phyloP scores from a whole-genome alignment of 2,797 vertebrate genomes.

The Pipistrellus pipistrellus region DNA sequence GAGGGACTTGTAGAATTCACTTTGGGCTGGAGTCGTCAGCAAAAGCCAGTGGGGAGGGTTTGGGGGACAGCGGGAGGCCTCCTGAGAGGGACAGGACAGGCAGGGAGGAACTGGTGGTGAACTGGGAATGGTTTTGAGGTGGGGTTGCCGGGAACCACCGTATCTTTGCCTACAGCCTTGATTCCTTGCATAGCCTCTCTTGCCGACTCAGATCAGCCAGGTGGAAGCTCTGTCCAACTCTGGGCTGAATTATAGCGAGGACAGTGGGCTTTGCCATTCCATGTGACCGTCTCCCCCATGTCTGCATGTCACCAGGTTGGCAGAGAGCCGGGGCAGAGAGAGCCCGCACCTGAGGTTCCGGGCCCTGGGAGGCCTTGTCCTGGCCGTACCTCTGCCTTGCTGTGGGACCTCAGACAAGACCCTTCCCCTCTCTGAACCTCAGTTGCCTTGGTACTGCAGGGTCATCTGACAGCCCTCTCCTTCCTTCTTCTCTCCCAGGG shows the following conservation, averaged over 20 bases:
- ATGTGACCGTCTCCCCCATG: neutral
- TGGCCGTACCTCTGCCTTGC: neutral
- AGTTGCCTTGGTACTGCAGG: neutral
- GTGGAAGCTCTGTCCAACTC: neutral
- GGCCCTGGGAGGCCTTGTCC: neutral
- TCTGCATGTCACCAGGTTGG: neutral
- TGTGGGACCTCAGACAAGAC: neutral
- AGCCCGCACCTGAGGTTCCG: neutral
- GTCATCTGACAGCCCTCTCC: neutral
- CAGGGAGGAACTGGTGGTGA: neutral
- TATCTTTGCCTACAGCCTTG: neutral
- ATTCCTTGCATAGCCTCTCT: neutral
- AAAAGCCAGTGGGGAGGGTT: neutral
- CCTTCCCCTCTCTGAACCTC: slow-evolving; percentile 11
- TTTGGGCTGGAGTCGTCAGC: neutral
- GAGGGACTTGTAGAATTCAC: neutral
- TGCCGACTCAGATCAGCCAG: slow-evolving; percentile 3
- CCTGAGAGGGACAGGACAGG: neutral
- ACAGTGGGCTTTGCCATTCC: neutral
- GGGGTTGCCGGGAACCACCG: neutral
- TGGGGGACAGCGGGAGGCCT: neutral
- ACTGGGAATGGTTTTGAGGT: neutral
- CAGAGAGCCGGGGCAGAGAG: neutral
- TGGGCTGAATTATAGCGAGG: neutral
- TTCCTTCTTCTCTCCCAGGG: neutral